Evolutionary conservation across 2,113 vertebrate genomes (phyloP), one percentile per base, ranked within the genome.

Genomic region (Labrus mixtus): DNA sequence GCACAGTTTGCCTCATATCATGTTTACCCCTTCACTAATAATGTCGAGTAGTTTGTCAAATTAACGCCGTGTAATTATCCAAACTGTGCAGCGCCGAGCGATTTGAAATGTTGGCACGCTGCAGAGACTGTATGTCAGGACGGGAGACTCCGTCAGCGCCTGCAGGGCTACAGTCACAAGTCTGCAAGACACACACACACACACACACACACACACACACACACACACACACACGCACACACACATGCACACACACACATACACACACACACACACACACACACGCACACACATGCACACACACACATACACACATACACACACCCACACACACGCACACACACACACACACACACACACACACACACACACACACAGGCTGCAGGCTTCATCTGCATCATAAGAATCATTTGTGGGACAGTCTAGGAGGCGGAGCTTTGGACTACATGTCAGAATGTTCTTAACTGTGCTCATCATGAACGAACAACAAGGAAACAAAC

Each of bases 11-110:
- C 63, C 62, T 39, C 57, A 76, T 56, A 55, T 76, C 59, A 60
- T 81, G 43, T 72, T 77, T 63, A 72, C 45, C 11, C 45, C 45
- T 67, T 69, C 29, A 60, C 8, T 63, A 74, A 62, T 36, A 74
- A 61, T 41, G 20, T 41, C 19, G 41, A 48, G 50, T 10, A 54
- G 20, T 78, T 79, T 68, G 54, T 46, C 64, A 73, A 46, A 69
- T 67, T 39, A 77, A 58, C 50, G 17, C 10, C 2, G 11, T n/a
- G 19, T 63, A 39, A 70, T 70, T 57, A 16, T 33, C 48, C 11
- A 53, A 64, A 65, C 23, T 48, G n/a, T 45, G 50, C 3, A 12
- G 20, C 29, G 53, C 41, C 7, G 60, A 37, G 29, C 22, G 8
- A 37, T 53, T 62, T 48, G 20, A 20, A 60, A 29, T 79, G 45